Evolutionary conservation across 2,113 vertebrate species (phyloP).

Genomic region (Gobiocypris rarus): DNA sequence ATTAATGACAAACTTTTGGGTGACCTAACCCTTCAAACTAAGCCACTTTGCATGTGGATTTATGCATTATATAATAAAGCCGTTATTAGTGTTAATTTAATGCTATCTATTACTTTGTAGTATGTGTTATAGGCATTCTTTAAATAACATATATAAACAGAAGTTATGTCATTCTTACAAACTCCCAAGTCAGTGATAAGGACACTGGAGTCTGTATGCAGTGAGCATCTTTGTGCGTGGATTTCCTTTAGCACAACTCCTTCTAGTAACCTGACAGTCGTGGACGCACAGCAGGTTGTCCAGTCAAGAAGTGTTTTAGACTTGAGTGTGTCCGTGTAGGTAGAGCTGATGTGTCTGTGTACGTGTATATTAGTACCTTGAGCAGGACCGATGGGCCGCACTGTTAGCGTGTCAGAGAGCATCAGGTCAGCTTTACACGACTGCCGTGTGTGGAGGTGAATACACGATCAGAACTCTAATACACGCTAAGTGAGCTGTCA

Average conservation of each 20-base stretch:
- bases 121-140: neutral
- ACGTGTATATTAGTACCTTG: slow-evolving; percentile 17
- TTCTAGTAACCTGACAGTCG: slow-evolving; percentile 62
- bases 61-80: too few species aligned
- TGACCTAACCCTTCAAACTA: too few species aligned
- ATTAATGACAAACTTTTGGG: too few species aligned
- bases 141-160: neutral
- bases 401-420: slow-evolving; percentile 71
- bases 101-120: neutral
- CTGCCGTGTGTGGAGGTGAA: neutral
- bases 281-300: slow-evolving; percentile 77
- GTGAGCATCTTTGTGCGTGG: neutral
- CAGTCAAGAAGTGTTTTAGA: slow-evolving; percentile 70
- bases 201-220: neutral
- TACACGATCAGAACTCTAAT: slow-evolving; percentile 46
- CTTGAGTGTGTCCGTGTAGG: slow-evolving; percentile 63
- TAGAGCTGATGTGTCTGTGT: slow-evolving; percentile 62
- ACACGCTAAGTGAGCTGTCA: slow-evolving; percentile 50
- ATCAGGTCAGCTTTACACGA: slow-evolving; percentile 71
- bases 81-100: too few species aligned
- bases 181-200: neutral
- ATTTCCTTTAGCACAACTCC: neutral
- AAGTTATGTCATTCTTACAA: neutral
- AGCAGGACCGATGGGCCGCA: slow-evolving; percentile 60
- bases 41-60: too few species aligned